A percentile compares a stretch with the other conserved stretches of the same genome.
These are phyloP conservation scores for Glaucidium brasilianum DNA, from an alignment of 2,113 vertebrate genomes.

Conservation along the genomic window DNA sequence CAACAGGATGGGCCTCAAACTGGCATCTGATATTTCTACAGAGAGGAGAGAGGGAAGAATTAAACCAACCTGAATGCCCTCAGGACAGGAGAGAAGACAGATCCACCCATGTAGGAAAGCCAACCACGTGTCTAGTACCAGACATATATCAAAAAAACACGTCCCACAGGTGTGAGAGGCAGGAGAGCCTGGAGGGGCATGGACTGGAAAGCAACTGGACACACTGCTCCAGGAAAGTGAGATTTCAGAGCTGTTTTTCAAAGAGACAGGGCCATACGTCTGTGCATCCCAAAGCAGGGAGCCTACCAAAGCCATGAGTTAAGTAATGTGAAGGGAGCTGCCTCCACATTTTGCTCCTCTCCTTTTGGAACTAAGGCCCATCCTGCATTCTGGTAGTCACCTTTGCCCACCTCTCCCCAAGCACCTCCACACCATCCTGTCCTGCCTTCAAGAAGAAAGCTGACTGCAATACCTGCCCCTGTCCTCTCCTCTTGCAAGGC, in stretches of 20 bases:
- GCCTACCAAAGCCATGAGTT: neutral
- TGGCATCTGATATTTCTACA: neutral
- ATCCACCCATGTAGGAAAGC: neutral
- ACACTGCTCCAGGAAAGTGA: neutral
- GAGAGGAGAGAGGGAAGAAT: neutral
- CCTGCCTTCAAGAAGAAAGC: neutral
- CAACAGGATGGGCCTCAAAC: neutral
- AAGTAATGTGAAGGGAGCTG: neutral
- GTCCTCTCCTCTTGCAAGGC: neutral
- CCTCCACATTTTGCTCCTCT: neutral
- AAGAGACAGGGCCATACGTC: neutral
- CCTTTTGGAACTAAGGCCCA: neutral
- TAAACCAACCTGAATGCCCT: neutral
- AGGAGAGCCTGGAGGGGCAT: neutral
- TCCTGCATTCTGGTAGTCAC: neutral
- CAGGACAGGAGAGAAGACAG: neutral
- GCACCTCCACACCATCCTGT: no score
- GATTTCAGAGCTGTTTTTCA: neutral
- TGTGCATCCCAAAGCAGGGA: neutral
- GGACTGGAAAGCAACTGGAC: neutral
- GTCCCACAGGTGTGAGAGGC: neutral
- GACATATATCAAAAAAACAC: neutral
- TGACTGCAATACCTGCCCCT: neutral
- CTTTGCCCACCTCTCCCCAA: neutral
- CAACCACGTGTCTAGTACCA: neutral